These are phyloP conservation scores for Sclerurus mexicanus DNA, from an alignment of 2,113 vertebrate genomes.

Conservation along the genomic window DNA sequence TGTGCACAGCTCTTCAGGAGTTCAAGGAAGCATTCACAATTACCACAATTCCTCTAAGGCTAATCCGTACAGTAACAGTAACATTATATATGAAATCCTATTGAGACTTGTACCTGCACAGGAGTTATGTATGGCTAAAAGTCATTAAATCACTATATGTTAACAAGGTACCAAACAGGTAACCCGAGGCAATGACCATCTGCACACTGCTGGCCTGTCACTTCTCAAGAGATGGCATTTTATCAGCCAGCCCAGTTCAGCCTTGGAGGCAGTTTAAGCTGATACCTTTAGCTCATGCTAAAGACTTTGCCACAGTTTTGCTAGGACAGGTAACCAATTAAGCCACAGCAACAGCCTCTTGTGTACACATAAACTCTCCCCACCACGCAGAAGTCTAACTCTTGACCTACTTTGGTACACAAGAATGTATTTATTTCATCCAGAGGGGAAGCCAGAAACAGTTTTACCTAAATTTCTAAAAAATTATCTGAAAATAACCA, in stretches of 20 bases:
- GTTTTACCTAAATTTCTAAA: neutral
- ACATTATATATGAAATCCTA: neutral
- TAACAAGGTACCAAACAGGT: neutral
- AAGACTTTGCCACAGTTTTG: neutral
- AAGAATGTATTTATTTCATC: neutral
- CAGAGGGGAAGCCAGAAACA: neutral
- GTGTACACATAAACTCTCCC: neutral
- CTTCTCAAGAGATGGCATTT: neutral
- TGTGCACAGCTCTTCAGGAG: neutral
- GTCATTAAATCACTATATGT: neutral
- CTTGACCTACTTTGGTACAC: neutral
- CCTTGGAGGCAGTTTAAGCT: neutral
- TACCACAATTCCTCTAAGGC: neutral
- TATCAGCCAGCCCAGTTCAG: neutral
- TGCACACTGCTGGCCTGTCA: neutral
- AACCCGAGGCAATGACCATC: fast-evolving
- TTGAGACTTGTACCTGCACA: neutral
- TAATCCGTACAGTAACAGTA: neutral
- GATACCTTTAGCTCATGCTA: neutral
- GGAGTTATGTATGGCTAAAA: neutral
- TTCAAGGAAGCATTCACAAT: neutral
- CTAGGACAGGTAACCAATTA: neutral
- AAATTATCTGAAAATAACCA: neutral
- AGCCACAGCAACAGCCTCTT: neutral
- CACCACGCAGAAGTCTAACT: neutral